Conservation (phyloP, 2,888 invertebrate species). For the Habroteleia sp. region DNA sequence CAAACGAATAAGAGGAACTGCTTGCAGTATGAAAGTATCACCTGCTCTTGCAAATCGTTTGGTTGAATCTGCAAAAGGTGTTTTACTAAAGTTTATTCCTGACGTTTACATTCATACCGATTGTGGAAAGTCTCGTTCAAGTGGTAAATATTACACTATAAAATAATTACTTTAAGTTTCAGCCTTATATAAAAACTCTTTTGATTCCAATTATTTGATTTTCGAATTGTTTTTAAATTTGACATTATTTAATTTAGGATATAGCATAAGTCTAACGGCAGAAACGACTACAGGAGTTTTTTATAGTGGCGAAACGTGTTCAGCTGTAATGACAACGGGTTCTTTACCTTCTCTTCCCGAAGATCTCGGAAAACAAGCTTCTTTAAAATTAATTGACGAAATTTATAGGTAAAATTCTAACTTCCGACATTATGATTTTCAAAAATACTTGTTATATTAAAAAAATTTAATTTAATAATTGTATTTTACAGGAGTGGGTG, state of each 20-base stretch:
- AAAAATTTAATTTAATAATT: conserved; percentile 1
- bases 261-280: conserved; percentile 93
- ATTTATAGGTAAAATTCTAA: conserved; percentile 85
- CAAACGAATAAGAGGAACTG: conserved; percentile 95
- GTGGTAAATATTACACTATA: conserved; percentile 90
- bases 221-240: no score
- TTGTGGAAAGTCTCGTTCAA: conserved; percentile 91
- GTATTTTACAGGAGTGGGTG: conserved; percentile 87
- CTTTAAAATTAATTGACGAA: conserved; percentile 92
- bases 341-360: conserved; percentile 90
- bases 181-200: no score
- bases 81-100: conserved; percentile 93
- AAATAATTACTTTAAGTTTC: no score
- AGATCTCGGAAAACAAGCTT: conserved; percentile 93
- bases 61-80: conserved; percentile 95
- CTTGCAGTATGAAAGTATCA: conserved; percentile 94
- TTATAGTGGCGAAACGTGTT: conserved; percentile 81
- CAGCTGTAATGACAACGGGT: conserved; percentile 75
- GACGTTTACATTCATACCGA: conserved; percentile 98
- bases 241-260: conserved; percentile 84
- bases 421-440: no score
- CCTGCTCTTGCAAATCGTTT: conserved; percentile 96
- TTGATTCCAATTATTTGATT: no score
- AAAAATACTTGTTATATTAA: neutral
- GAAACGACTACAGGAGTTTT: conserved; percentile 94